Evolutionary conservation across 2,113 vertebrate genomes (phyloP).

Genomic region (Leptobrachium leishanense): DNA sequence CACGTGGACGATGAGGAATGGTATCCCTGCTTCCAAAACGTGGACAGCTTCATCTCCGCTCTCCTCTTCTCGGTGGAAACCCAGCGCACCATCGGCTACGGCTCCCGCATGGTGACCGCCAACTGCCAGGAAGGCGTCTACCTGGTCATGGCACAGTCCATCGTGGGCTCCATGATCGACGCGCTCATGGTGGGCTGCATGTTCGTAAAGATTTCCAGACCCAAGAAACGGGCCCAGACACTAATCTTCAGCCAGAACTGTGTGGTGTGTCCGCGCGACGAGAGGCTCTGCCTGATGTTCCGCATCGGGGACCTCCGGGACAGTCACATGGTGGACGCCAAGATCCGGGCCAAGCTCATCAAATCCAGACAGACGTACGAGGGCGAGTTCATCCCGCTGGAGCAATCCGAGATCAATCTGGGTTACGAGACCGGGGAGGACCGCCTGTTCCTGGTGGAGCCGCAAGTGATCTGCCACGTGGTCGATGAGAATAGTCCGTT

Average conservation of each 20-base stretch:
- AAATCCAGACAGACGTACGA: constrained; percentile 98
- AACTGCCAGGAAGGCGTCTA: constrained; percentile 94
- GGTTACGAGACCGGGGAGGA: constrained; percentile 97
- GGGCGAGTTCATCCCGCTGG: constrained; percentile 97
- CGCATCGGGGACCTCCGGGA: constrained; percentile 95
- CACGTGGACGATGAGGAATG: constrained; percentile 85
- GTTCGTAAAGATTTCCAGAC: constrained; percentile 99
- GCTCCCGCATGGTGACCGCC: constrained; percentile 96
- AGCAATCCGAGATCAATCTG: constrained; percentile 97
- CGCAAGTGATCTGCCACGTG: constrained; percentile 97
- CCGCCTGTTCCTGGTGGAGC: constrained; percentile 94
- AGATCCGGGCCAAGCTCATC: constrained; percentile 96
- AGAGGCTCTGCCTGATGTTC: constrained; percentile 96
- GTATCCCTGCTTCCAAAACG: constrained; percentile 96
- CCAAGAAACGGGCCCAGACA: constrained; percentile 97
- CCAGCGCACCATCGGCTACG: constrained; percentile 97
- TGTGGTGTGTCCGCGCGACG: constrained; percentile 93
- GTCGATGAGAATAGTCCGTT: constrained; percentile 96
- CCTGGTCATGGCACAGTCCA: constrained; percentile 92
- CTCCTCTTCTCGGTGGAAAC: constrained; percentile 99
- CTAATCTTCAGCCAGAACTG: constrained; percentile 95
- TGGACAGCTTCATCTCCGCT: constrained; percentile 92
- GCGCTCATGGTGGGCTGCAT: constrained; percentile 99
- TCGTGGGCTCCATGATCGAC: constrained; percentile 97
- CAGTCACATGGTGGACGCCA: constrained; percentile 98